Percentiles rank a stretch among this genome's conserved stretches.
These are phyloP conservation scores for Podabrus alpinus DNA, from an alignment of 2,888 invertebrate genomes.

Conservation along the genomic window DNA sequence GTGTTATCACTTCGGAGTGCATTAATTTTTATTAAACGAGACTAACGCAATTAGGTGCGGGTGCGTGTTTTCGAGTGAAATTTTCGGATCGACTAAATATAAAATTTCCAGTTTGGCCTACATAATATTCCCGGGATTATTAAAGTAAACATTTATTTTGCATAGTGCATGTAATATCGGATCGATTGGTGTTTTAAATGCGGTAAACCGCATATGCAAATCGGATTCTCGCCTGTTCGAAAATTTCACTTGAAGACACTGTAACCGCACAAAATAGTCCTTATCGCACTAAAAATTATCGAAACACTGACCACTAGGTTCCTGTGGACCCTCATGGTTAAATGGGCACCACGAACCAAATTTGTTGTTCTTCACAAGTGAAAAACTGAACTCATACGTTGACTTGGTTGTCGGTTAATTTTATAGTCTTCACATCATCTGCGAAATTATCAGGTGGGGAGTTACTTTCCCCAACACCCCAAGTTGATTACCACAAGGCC, in stretches of 20 bases:
- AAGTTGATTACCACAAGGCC: conserved; percentile 40
- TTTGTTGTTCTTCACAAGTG: conserved; percentile 44
- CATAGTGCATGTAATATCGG: too few relatives aligned
- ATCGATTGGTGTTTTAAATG: too few relatives aligned
- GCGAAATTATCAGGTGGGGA: conserved; percentile 36
- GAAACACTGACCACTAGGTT: conserved; percentile 63
- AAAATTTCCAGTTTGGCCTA: neutral
- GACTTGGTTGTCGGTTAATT: conserved; percentile 31
- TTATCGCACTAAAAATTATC: neutral
- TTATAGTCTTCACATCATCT: conserved; percentile 45
- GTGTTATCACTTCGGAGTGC: neutral
- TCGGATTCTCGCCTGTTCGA: neutral
- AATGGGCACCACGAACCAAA: conserved; percentile 42
- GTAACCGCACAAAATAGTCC: neutral
- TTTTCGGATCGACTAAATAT: neutral
- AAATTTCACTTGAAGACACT: neutral
- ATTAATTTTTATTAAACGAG: neutral
- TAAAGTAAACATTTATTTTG: neutral
- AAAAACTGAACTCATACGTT: conserved; percentile 47
- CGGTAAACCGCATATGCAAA: too few relatives aligned
- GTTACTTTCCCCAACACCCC: conserved; percentile 40
- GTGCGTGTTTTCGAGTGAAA: neutral
- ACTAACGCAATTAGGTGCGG: neutral
- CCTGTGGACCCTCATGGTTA: conserved; percentile 65
- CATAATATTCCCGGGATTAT: neutral